Base-by-base conservation (phyloP, 2,888 invertebrate genomes). In the Heteromyza rotundicornis region DNA sequence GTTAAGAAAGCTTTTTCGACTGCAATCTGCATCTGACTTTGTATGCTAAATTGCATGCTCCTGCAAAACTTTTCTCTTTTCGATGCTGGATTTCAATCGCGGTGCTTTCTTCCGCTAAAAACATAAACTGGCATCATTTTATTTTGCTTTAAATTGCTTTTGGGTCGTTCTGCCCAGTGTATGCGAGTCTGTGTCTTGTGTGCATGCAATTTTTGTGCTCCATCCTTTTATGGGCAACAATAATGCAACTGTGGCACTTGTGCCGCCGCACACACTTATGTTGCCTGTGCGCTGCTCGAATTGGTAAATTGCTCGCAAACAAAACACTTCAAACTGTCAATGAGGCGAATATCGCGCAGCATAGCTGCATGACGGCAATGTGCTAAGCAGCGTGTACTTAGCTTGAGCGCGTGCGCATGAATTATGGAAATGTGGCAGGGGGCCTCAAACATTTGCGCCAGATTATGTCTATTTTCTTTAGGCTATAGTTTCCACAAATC, bases 401-500 rank as follows among this genome's bases (percentile, higher is more conserved):
- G 59, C 65, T 64, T 56, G 44, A 47, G 61, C 66, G 66, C 72
- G 74, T 74, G 74, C 75, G 72, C 69, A 67, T 73, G 71, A 74
- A 76, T 71, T 75, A 73, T 72, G 71, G 68, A 70, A 68, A 70
- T 58, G 59, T 64, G 40, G 20, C 17, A 23, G 20, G 20, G 8
- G 54, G 35, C 35, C 54, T 35, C 35, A 54, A 54, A 54, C 20
- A 32, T 53, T 53, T 53, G 5, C n/a, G n/a, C n/a, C n/a, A n/a
- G n/a, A n/a, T n/a, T n/a, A n/a, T n/a, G n/a, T n/a, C n/a, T n/a
- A 27, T 17, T 14, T 16, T 53, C 40, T 3, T n/a, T 3, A 27
- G 27, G 27, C n/a, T n/a, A n/a, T n/a, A 27, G 27, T 7, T 7
- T 27, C 7, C 27, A 27, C 5, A 27, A 27, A 7, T 27, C 27